phyloP scores from a whole-genome alignment of 1,140 invertebrate genomes.

The Bombus waltoni region DNA sequence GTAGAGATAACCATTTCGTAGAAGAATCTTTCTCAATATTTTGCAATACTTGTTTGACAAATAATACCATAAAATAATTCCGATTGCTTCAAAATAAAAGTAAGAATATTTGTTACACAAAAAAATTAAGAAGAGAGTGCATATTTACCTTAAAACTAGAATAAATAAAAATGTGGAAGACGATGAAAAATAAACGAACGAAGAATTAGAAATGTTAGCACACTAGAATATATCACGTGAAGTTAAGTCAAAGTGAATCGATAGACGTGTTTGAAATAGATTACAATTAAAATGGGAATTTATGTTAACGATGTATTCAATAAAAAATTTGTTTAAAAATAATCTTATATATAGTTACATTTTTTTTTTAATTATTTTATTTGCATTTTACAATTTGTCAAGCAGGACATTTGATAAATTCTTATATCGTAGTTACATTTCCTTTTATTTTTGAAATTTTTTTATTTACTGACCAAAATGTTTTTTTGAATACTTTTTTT shows the following conservation, averaged over 20 bases:
- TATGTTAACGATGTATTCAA: neutral
- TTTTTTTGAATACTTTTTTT: neutral
- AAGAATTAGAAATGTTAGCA: neutral
- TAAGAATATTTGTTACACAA: neutral
- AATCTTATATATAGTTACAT: neutral
- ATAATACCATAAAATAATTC: neutral
- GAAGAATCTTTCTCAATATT: neutral
- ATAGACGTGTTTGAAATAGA: neutral
- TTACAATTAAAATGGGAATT: neutral
- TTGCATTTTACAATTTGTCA: too few relatives aligned
- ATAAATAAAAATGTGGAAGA: slow-evolving; percentile 44
- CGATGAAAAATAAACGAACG: neutral
- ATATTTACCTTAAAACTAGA: slow-evolving; percentile 31
- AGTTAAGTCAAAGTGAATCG: slow-evolving; percentile 9
- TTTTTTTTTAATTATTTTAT: too few relatives aligned
- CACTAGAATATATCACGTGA: slow-evolving; percentile 7
- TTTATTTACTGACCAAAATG: neutral
- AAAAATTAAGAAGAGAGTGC: neutral
- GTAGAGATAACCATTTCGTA: neutral
- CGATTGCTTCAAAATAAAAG: neutral
- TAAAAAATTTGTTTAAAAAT: neutral
- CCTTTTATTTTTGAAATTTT: neutral
- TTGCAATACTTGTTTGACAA: neutral
- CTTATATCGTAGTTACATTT: neutral
- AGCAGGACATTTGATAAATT: too few relatives aligned